Evolutionary conservation across 2,888 invertebrate genomes (phyloP).

Genomic region (Athalia circularis): DNA sequence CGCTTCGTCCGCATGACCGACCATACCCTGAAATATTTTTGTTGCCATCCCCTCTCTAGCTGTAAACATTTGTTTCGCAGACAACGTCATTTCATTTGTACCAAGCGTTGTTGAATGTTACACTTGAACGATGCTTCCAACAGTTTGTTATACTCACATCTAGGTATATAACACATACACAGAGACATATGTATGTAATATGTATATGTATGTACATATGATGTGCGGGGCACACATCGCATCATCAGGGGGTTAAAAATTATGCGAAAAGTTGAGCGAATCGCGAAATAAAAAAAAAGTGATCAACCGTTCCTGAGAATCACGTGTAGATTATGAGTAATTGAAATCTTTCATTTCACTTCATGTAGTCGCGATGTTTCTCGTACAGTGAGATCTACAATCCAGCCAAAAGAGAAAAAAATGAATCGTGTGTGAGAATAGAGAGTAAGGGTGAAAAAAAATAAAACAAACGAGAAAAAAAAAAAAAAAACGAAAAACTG

Average conservation of each 20-base stretch:
- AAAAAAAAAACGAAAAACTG: no score
- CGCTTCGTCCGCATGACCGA: no score
- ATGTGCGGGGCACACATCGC: not conserved
- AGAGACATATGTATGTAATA: not conserved
- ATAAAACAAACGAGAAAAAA: no score
- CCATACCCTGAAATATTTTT: not conserved
- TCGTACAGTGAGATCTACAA: no score
- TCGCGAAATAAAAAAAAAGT: not conserved
- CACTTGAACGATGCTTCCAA: not conserved
- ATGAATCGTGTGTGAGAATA: no score
- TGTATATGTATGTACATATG: not conserved
- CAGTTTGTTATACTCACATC: not conserved
- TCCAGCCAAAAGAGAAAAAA: not conserved
- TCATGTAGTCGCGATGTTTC: not conserved
- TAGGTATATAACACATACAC: not conserved
- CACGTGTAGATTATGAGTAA: not conserved
- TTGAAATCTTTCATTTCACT: not conserved
- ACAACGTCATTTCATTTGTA: conserved; percentile 28
- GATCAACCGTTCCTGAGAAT: not conserved
- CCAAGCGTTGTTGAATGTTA: conserved; percentile 24
- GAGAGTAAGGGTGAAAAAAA: not conserved
- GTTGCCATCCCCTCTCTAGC: not conserved
- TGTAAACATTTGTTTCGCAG: conserved; percentile 25
- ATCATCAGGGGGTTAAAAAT: not conserved
- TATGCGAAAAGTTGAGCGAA: not conserved